Evolutionary conservation across 2,888 invertebrate species (phyloP).

Genomic region (Tiliacea citrago): DNA sequence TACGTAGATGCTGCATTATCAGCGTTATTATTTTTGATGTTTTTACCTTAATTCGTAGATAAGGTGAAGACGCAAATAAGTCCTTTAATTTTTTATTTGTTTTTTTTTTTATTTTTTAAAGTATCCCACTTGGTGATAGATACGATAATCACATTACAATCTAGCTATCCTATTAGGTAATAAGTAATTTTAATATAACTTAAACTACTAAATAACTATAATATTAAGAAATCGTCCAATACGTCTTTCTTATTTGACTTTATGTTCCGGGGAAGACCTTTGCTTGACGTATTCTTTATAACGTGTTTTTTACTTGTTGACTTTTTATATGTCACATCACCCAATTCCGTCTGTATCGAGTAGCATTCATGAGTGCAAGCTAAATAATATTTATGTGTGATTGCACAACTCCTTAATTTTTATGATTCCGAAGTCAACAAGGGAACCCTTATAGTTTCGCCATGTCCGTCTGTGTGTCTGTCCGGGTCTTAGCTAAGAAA

Average conservation of each 20-base stretch:
- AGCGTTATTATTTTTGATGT: conserved; percentile 1
- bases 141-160: neutral
- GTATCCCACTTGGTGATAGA: neutral
- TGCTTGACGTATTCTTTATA: neutral
- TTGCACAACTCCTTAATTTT: neutral
- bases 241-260: neutral
- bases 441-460: too few relatives aligned
- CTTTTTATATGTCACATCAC: neutral
- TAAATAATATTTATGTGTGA: neutral
- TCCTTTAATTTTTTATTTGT: too few relatives aligned
- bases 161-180: too few relatives aligned
- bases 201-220: neutral
- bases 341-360: neutral
- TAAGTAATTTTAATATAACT: neutral
- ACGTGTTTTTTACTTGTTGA: neutral
- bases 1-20: conserved; percentile 1
- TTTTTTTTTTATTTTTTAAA: neutral
- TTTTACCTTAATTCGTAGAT: neutral
- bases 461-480: too few relatives aligned
- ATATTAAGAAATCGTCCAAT: neutral
- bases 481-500: too few relatives aligned
- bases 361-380: neutral
- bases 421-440: too few relatives aligned
- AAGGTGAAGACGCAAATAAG: neutral
- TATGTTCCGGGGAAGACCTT: neutral